These are phyloP conservation scores for Sus cebifrons DNA, from an alignment of 2,797 vertebrate species.

Conservation along the genomic window DNA sequence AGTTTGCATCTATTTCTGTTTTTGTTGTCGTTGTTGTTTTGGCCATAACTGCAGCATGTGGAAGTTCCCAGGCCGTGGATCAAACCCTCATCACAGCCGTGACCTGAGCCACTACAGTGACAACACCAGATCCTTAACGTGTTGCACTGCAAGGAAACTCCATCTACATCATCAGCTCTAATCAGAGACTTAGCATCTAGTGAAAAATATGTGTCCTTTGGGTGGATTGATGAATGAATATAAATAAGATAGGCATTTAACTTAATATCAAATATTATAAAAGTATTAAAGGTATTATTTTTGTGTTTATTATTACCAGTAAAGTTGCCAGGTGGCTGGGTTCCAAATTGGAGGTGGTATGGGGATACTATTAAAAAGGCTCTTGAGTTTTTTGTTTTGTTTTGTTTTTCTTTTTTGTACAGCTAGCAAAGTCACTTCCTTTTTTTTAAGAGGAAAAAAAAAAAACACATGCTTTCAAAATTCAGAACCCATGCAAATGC, in stretches of 20 bases:
- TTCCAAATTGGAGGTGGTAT: not conserved
- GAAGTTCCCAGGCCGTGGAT: too few species aligned
- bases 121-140: too few species aligned
- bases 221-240: not conserved
- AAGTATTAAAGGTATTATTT: conserved; percentile 3
- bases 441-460: not conserved
- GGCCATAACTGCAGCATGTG: too few species aligned
- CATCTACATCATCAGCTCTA: not conserved
- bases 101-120: too few species aligned
- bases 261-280: not conserved
- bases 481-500: not conserved
- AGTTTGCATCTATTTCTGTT: too few species aligned
- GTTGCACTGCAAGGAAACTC: too few species aligned
- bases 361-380: not conserved
- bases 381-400: not conserved
- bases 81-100: too few species aligned
- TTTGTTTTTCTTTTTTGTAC: not conserved
- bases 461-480: not conserved
- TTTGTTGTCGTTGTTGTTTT: too few species aligned
- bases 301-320: conserved; percentile 10
- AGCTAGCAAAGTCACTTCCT: not conserved
- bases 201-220: not conserved
- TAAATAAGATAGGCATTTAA: not conserved
- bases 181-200: not conserved
- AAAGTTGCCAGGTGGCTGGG: not conserved